phyloP scores from a whole-genome alignment of 2,113 vertebrate genomes.

The Merops nubicus region DNA sequence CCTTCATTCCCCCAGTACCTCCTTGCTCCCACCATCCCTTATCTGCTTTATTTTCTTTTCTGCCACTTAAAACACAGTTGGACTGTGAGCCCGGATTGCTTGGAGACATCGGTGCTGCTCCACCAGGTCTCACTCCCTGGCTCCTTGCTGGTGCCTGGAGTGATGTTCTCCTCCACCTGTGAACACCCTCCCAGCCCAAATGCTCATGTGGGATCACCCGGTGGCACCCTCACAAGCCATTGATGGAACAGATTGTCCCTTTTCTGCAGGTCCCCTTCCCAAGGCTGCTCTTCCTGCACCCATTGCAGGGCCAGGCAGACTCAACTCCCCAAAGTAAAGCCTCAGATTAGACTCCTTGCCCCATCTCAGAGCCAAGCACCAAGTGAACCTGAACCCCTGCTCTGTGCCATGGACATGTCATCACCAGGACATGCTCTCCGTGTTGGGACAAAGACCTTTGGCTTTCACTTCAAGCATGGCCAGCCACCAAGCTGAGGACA shows the following conservation, averaged over 20 bases:
- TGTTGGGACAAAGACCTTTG: background rate
- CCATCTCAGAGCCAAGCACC: rapidly evolving
- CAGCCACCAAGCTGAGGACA: background rate
- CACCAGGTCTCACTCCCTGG: rapidly evolving
- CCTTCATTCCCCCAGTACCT: background rate
- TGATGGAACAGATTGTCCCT: background rate
- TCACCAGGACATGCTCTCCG: rapidly evolving
- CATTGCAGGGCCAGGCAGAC: rapidly evolving
- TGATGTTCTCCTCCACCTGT: rapidly evolving
- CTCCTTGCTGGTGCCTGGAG: rapidly evolving
- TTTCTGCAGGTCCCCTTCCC: background rate
- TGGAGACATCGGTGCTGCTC: background rate
- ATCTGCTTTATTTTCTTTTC: constrained; percentile 13
- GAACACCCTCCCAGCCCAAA: background rate
- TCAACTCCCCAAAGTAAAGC: background rate
- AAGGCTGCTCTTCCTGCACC: rapidly evolving
- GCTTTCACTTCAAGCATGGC: rapidly evolving
- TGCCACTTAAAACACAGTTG: background rate
- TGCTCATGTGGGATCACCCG: rapidly evolving
- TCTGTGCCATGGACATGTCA: background rate
- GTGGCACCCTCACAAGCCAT: background rate
- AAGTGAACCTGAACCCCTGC: too few relatives aligned
- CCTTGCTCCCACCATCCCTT: background rate
- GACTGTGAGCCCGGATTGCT: background rate
- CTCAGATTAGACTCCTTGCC: background rate